Base-by-base conservation (phyloP, 2,888 invertebrate genomes). In the Caenorhabditis auriculariae region DNA sequence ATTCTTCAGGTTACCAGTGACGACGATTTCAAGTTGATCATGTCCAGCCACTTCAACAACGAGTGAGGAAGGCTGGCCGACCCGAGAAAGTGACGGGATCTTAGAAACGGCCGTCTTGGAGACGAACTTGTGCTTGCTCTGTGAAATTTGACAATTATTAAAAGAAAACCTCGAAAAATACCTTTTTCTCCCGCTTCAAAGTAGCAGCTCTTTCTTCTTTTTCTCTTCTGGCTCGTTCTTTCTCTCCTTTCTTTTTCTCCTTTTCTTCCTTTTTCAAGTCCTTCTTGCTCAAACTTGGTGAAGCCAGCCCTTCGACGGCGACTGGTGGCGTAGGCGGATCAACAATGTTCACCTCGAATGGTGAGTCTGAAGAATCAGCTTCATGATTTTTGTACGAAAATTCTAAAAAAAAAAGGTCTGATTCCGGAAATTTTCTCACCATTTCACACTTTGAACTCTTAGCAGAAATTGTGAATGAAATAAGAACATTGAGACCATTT, bases 321-420 rank as follows among this genome's bases (percentile, higher is more conserved):
- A 46, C 44, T 27, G 58, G 53, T 27, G 54, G 55, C 19, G 48
- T 29, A n/a, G 62, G 57, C 5, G 65, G 61, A 89, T 86, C 73
- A 89, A 84, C 2, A 88, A 84, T 81, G 48, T 75, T 71, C 24
- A 84, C 82, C 44, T 80, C 81, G 53, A 91, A 91, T 12, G 91
- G 91, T 82, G 89, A 90, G 39, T 90, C 89, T 89, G 83, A 17
- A 80, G 75, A 28, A 7, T 27, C 55, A 68, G n/a, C n/a, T n/a
- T n/a, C n/a, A n/a, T n/a, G n/a, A n/a, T n/a, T n/a, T n/a, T n/a
- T n/a, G n/a, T n/a, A n/a, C n/a, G n/a, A n/a, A n/a, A n/a, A n/a
- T n/a, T n/a, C n/a, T n/a, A n/a, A n/a, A n/a, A n/a, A n/a, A n/a
- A n/a, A n/a, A n/a, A n/a, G n/a, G n/a, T n/a, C n/a, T n/a, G n/a